A percentile compares a stretch with the other conserved stretches of the same genome.
Conservation (phyloP, 2,113 vertebrate species). For the Pseudopipra pipra region DNA sequence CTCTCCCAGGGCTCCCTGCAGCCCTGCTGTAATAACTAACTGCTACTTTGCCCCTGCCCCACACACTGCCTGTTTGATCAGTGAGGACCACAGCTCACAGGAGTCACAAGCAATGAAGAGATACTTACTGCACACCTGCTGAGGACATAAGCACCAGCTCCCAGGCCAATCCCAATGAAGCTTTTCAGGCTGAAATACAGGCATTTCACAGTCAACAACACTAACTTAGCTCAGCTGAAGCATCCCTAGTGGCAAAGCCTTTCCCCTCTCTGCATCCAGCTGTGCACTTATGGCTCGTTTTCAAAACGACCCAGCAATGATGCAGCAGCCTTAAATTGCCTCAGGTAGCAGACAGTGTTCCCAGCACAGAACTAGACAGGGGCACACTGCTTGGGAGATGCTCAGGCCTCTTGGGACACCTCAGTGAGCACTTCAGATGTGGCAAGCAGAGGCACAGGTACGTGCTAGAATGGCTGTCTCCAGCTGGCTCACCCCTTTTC, state of each 20-base stretch:
- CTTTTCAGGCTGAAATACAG: conserved; percentile 82
- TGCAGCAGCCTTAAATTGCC: neutral
- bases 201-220: conserved; percentile 15
- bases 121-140: conserved; percentile 89
- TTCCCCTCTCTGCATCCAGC: neutral
- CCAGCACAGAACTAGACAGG: neutral
- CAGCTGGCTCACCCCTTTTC: neutral
- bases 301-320: neutral
- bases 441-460: neutral
- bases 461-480: neutral
- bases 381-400: neutral
- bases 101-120: neutral
- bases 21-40: neutral
- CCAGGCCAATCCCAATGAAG: conserved; percentile 90
- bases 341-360: neutral
- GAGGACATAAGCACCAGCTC: conserved; percentile 90
- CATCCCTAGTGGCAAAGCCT: neutral
- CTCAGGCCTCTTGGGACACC: neutral
- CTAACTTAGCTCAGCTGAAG: neutral
- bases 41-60: neutral
- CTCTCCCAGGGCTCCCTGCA: neutral
- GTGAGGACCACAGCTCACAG: neutral
- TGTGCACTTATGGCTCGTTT: neutral
- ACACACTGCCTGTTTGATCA: neutral
- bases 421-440: neutral